These are phyloP conservation scores for Pterophyllum scalare DNA, from an alignment of 2,113 vertebrate species.

Conservation along the genomic window DNA sequence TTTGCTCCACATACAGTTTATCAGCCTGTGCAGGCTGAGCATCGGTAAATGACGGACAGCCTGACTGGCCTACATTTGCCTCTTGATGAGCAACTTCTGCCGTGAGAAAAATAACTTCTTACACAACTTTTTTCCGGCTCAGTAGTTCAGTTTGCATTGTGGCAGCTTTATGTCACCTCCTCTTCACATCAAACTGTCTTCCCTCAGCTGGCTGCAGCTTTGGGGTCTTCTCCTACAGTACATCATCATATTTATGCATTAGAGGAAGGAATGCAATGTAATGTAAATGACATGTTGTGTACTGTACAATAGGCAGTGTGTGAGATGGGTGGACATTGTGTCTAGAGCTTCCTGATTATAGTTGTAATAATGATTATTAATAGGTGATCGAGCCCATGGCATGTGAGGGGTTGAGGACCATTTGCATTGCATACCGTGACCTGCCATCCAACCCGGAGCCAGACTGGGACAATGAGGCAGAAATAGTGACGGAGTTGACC, in stretches of 20 bases:
- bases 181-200: constrained; percentile 37
- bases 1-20: constrained; percentile 9
- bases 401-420: constrained; percentile 89
- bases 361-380: constrained; percentile 7
- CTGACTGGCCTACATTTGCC: constrained; percentile 45
- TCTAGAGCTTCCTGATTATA: not conserved
- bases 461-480: constrained; percentile 88
- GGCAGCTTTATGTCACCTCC: constrained; percentile 58
- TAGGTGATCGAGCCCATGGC: constrained; percentile 92
- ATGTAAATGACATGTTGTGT: not conserved
- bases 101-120: constrained; percentile 53
- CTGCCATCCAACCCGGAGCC: constrained; percentile 84
- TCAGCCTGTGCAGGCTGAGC: constrained; percentile 7
- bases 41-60: constrained; percentile 29
- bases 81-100: constrained; percentile 42
- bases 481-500: constrained; percentile 86
- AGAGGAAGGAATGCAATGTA: not conserved
- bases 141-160: constrained; percentile 49
- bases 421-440: constrained; percentile 90
- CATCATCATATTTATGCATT: not conserved
- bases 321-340: not conserved
- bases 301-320: not conserved
- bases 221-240: constrained; percentile 13
- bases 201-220: constrained; percentile 23
- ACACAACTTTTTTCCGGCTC: constrained; percentile 55